phyloP scores from a whole-genome alignment of 2,797 vertebrate species.

The Danio jaintianensis region DNA sequence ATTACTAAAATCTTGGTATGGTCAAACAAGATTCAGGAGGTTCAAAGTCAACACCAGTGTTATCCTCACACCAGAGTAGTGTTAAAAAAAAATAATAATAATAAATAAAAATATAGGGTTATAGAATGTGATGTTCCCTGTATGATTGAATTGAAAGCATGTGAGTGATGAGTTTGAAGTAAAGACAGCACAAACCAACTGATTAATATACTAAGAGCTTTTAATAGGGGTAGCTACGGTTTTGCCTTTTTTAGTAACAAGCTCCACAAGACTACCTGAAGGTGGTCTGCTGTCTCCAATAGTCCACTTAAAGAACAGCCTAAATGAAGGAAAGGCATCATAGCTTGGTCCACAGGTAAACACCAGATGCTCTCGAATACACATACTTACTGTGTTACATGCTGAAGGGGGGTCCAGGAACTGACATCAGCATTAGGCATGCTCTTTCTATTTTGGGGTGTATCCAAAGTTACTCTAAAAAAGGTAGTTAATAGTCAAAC shows the following conservation, averaged over 20 bases:
- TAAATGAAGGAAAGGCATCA: slow-evolving; percentile 68
- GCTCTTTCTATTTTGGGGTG: slow-evolving; percentile 85
- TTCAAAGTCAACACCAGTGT: no score
- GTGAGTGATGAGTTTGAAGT: no score
- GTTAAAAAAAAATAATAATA: no score
- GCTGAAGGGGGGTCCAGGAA: slow-evolving; percentile 83
- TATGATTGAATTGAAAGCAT: no score
- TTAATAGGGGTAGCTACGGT: slow-evolving; percentile 74
- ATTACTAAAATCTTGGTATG: no score
- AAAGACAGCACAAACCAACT: no score
- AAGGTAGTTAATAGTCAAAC: background rate
- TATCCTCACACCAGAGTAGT: no score
- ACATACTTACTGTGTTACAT: slow-evolving; percentile 56
- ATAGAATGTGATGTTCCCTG: no score
- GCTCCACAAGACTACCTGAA: slow-evolving; percentile 83
- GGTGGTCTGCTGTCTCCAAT: slow-evolving; percentile 76
- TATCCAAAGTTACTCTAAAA: slow-evolving; percentile 86
- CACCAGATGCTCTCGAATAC: background rate
- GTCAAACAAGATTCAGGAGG: no score
- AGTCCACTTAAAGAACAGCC: slow-evolving; percentile 84
- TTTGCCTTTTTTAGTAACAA: slow-evolving; percentile 81
- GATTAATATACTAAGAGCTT: no score
- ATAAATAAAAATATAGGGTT: no score
- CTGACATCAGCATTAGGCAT: slow-evolving; percentile 87
- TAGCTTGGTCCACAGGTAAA: slow-evolving; percentile 1